Percentiles rank a stretch among this genome's conserved stretches.
Evolutionary conservation across 2,797 vertebrate species (phyloP).

Genomic region (Amphiprion clarkii): DNA sequence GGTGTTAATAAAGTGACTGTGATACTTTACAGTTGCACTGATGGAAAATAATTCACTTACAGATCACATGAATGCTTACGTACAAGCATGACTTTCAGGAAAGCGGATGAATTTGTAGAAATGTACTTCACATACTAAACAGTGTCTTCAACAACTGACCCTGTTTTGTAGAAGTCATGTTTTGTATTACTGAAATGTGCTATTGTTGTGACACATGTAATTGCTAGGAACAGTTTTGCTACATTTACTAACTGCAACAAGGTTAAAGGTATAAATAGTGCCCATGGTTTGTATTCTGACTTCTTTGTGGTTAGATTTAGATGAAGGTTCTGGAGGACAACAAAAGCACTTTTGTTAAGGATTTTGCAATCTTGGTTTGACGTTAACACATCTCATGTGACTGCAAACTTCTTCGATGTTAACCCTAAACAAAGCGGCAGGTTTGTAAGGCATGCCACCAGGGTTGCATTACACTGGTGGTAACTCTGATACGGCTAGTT

Average conservation of each 20-base stretch:
- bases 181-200: too few species aligned
- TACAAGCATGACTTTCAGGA: conserved; percentile 21
- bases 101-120: conserved; percentile 39
- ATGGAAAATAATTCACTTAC: conserved; percentile 4
- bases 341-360: too few species aligned
- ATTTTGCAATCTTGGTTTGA: neutral
- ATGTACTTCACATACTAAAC: conserved; percentile 6
- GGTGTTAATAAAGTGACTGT: conserved; percentile 36
- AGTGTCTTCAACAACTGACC: too few species aligned
- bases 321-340: too few species aligned
- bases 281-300: neutral
- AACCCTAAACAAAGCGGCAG: neutral
- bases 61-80: conserved; percentile 20
- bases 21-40: conserved; percentile 36
- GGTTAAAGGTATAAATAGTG: too few species aligned
- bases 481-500: too few species aligned
- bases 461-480: too few species aligned
- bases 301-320: neutral
- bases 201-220: neutral
- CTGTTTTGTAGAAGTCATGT: too few species aligned
- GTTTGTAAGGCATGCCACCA: too few species aligned
- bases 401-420: neutral
- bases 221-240: neutral
- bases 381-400: neutral
- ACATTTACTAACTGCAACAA: neutral